Percentiles rank a stretch among this genome's conserved stretches.
These are phyloP conservation scores for Ditula angustiorana DNA, from an alignment of 2,888 invertebrate species.

Conservation along the genomic window DNA sequence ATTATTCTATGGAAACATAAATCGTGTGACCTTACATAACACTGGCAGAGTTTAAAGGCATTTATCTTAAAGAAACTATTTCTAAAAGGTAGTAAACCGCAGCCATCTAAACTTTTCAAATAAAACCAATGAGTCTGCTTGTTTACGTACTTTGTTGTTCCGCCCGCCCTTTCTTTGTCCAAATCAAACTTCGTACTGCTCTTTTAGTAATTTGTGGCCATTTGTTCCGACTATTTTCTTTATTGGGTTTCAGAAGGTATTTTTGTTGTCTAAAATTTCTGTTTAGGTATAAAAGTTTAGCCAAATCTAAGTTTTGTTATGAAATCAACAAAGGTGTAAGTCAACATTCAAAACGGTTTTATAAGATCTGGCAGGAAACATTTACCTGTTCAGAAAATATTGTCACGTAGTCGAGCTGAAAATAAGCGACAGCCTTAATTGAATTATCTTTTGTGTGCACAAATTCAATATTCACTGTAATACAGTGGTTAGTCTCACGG, in stretches of 20 bases:
- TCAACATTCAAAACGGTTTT: not conserved
- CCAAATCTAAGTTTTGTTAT: not conserved
- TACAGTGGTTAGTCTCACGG: conserved; percentile 32
- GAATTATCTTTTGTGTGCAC: conserved; percentile 27
- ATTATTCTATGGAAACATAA: too few relatives aligned
- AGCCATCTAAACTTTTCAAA: conserved; percentile 75
- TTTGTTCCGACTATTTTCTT: conserved; percentile 56
- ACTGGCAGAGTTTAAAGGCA: not conserved
- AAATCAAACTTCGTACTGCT: conserved; percentile 65
- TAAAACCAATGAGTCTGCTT: conserved; percentile 74
- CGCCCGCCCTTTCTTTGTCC: conserved; percentile 65
- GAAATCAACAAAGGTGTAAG: not conserved
- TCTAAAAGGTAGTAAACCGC: conserved; percentile 63
- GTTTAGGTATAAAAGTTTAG: not conserved
- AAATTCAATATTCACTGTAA: conserved; percentile 33
- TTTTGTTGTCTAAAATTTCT: conserved; percentile 29
- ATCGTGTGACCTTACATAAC: not conserved
- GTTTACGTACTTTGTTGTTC: conserved; percentile 72
- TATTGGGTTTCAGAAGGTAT: conserved; percentile 48
- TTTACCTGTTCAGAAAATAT: conserved; percentile 26
- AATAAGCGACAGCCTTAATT: conserved; percentile 29
- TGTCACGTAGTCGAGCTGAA: conserved; percentile 4
- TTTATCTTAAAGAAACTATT: conserved; percentile 50
- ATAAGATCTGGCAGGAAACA: too few relatives aligned
- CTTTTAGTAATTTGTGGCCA: conserved; percentile 60